Conservation (phyloP, 2,888 invertebrate genomes). For the Frankliniella fusca region DNA sequence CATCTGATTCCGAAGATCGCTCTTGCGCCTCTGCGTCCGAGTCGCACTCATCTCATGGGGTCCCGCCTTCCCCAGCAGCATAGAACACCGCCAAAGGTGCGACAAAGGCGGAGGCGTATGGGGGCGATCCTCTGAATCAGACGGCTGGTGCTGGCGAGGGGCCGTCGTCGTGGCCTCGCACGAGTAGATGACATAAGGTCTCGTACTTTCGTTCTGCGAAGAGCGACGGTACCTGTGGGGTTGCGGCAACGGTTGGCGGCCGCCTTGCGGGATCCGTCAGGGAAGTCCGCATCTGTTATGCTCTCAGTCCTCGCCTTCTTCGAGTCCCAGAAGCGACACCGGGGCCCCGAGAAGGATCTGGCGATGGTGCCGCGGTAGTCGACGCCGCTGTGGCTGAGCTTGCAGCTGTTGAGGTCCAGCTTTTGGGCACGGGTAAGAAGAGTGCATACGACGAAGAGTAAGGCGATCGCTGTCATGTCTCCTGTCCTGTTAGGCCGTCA, state of each 20-base stretch:
- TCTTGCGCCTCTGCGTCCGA: too few relatives aligned
- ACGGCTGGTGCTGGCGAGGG: too few relatives aligned
- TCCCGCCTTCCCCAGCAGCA: too few relatives aligned
- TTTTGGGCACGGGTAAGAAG: neutral
- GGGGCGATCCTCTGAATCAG: too few relatives aligned
- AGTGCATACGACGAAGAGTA: neutral
- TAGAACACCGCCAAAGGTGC: too few relatives aligned
- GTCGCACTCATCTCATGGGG: too few relatives aligned
- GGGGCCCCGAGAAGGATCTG: conserved; percentile 34
- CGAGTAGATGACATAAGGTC: too few relatives aligned
- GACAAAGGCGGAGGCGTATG: too few relatives aligned
- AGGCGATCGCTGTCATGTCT: neutral
- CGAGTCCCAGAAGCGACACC: conserved; percentile 37
- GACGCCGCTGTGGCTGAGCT: conserved; percentile 35
- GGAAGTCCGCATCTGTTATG: conserved; percentile 33
- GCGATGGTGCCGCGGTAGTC: conserved; percentile 35
- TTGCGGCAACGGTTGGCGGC: conserved; percentile 37
- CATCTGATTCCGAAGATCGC: too few relatives aligned
- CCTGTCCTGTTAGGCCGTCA: neutral
- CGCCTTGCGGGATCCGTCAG: conserved; percentile 34
- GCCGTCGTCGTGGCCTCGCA: too few relatives aligned
- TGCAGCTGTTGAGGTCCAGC: conserved; percentile 34
- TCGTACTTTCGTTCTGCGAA: too few relatives aligned
- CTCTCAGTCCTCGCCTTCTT: neutral
- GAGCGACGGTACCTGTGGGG: conserved; percentile 32